Evolutionary conservation across 2,888 invertebrate genomes (phyloP).

Genomic region (Tribolium freemani): DNA sequence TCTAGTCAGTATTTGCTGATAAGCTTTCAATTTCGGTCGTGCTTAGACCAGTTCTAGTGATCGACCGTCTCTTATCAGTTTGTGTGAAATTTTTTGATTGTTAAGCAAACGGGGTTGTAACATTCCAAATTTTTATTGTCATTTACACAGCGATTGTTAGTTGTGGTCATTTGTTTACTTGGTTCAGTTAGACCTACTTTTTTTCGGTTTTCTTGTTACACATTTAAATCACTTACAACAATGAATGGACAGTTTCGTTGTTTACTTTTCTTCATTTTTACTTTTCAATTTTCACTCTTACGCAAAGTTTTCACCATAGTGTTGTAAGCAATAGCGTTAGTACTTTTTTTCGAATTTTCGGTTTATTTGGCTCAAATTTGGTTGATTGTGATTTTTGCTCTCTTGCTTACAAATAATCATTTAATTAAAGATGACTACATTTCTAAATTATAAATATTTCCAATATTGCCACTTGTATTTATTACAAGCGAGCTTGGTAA

Average conservation of each 20-base stretch:
- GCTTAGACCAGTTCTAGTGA: conserved; percentile 33
- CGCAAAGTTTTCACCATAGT: background rate
- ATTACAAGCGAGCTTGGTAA: too few species aligned
- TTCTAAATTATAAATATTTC: too few species aligned
- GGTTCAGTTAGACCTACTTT: background rate
- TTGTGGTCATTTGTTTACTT: conserved; percentile 28
- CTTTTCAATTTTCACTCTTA: background rate
- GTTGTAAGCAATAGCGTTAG: background rate
- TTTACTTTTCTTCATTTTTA: background rate
- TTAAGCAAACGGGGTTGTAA: conserved; percentile 40
- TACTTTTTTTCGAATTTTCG: background rate
- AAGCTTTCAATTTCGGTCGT: conserved; percentile 66
- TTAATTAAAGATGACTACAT: too few species aligned
- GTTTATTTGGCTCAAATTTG: too few species aligned
- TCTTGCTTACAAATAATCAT: too few species aligned
- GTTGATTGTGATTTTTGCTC: too few species aligned
- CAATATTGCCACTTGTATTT: too few species aligned
- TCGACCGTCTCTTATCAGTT: conserved; percentile 2
- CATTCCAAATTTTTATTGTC: conserved; percentile 21
- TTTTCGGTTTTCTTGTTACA: background rate
- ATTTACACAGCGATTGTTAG: conserved; percentile 10
- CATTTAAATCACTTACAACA: background rate
- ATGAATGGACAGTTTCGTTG: background rate
- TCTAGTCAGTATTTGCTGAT: conserved; percentile 59
- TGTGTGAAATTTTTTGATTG: conserved; percentile 17